Conservation (phyloP, 2,888 invertebrate genomes). For the Anodontia alba region DNA sequence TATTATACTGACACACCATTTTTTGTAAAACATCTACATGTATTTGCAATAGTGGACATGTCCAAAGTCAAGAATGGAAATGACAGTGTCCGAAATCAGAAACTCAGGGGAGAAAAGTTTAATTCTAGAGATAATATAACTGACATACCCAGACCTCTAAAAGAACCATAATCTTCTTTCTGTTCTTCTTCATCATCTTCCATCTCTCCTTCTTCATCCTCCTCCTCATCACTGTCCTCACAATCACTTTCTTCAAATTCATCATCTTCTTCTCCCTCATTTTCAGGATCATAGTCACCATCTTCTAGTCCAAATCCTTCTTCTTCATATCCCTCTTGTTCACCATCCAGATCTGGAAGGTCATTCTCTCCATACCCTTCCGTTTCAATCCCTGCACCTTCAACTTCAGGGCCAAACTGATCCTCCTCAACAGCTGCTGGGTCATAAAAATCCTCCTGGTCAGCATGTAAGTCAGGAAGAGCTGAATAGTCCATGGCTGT, state of each 20-base stretch:
- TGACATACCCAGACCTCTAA: neutral
- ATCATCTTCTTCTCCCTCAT: conserved; percentile 37
- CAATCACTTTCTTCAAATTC: conserved; percentile 40
- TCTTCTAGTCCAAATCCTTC: neutral
- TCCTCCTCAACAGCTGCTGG: neutral
- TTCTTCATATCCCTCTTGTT: conserved; percentile 28
- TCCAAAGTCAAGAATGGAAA: too few species aligned
- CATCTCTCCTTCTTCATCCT: conserved; percentile 38
- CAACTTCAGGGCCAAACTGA: conserved; percentile 14
- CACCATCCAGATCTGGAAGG: neutral
- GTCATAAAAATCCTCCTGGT: conserved; percentile 22
- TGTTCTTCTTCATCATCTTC: conserved; percentile 56
- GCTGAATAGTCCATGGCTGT: conserved; percentile 8
- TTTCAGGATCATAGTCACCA: conserved; percentile 29
- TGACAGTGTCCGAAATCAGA: too few species aligned
- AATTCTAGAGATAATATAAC: too few species aligned
- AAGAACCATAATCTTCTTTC: conserved; percentile 25
- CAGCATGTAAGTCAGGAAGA: conserved; percentile 25
- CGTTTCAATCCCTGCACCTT: neutral
- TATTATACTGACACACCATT: too few species aligned
- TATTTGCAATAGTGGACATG: too few species aligned
- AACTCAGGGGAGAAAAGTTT: too few species aligned
- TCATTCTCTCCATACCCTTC: neutral
- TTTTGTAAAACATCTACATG: too few species aligned
- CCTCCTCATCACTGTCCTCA: conserved; percentile 43